Base-by-base conservation (phyloP, 2,113 vertebrate species). In the Polypterus bichir region DNA sequence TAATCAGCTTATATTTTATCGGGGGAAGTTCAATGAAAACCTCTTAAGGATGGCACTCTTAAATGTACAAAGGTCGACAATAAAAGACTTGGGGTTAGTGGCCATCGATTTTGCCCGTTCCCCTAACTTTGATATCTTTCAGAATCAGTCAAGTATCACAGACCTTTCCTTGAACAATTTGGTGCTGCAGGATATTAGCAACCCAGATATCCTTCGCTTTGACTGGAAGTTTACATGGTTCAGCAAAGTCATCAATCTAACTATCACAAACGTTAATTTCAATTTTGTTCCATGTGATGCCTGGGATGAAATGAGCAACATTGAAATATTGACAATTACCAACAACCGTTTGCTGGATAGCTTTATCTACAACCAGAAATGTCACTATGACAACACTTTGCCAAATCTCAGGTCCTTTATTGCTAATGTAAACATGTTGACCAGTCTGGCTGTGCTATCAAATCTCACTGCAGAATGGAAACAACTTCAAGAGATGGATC, bases 181-280 rank as follows among this genome's bases (percentile, higher is more conserved):
- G 65, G 68, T 87, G 64, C 76, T 92, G 55, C n/a, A 60, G 81
- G 88, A 90, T 51, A 88, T 92, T 68, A 91, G 86, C 65, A 91
- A 92, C 70, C 90, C 89, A 0, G 89, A 91, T 47, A 65, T 92
- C 47, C 72, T 92, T 61, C 77, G 86, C 0, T 92, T 89, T 2
- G 87, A 92, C 74, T 89, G 89, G 88, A 83, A 81, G 57, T 92
- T 92, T 63, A 89, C 86, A 7, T 92, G 89, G 89, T 72, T 91
- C 3, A 81, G 77, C 4, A 78, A 79, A 3, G 71, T 92, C 4
- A 71, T 67, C 3, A 1, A 74, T 1, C 73, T 92, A 54, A 79
- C 77, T 5, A 81, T 91, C 48, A 63, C 74, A 65, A 80, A 86
- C 0, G 76, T 92, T 9, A 86, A 91, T 74, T 91, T 92, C 68